Evolutionary conservation across 2,888 invertebrate genomes (phyloP).

Genomic region (Bellardia bayeri): DNA sequence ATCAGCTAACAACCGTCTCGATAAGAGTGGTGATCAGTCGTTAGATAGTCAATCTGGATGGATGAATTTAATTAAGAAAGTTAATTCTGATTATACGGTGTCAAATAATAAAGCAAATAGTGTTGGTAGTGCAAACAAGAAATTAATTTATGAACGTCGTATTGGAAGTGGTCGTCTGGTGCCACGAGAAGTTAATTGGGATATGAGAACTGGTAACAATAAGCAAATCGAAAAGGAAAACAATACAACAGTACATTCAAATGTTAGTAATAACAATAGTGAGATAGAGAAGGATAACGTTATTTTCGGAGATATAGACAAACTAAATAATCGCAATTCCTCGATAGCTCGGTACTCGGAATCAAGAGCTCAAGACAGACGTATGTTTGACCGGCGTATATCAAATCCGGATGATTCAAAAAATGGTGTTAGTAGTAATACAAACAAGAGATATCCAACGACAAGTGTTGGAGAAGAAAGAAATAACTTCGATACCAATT

Average conservation of each 20-base stretch:
- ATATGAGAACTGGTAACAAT: conserved; percentile 78
- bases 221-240: conserved; percentile 75
- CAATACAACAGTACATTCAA: not conserved
- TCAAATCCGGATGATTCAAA: conserved; percentile 35
- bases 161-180: conserved; percentile 94
- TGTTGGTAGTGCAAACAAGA: conserved; percentile 62
- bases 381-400: conserved; percentile 56
- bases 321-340: conserved; percentile 40
- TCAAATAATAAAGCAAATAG: conserved; percentile 74
- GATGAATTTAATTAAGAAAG: conserved; percentile 57
- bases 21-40: conserved; percentile 43
- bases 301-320: conserved; percentile 36
- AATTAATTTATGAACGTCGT: conserved; percentile 85
- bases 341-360: conserved; percentile 31
- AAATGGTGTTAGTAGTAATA: not conserved
- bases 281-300: conserved; percentile 63
- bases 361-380: conserved; percentile 43
- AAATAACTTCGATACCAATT: conserved; percentile 59
- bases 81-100: conserved; percentile 52
- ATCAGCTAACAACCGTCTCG: conserved; percentile 25
- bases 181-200: conserved; percentile 86
- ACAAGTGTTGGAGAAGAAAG: conserved; percentile 46
- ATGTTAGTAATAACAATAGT: not conserved
- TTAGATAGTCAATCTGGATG: conserved; percentile 68
- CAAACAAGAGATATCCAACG: conserved; percentile 27